Conservation (phyloP, 2,888 invertebrate species). For the Andrena bicolor region DNA sequence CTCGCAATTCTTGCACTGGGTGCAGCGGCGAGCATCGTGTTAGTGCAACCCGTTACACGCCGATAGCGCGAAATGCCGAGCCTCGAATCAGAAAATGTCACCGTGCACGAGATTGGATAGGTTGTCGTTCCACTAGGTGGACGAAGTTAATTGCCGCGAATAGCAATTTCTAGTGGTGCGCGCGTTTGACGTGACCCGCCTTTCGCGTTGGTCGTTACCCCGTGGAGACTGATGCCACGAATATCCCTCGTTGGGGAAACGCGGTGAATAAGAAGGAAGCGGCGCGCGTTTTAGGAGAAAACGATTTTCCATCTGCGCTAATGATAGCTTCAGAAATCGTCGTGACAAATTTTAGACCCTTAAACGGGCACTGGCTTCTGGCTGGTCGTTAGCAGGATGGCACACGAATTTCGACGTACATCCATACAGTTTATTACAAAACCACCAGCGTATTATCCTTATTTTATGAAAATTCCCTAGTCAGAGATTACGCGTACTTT, state of each 20-base stretch:
- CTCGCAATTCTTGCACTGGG: neutral
- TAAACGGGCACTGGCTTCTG: slow-evolving; percentile 17
- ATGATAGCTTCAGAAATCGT: slow-evolving; percentile 25
- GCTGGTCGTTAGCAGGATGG: neutral
- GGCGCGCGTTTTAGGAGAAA: slow-evolving; percentile 1
- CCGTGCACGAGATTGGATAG: slow-evolving; percentile 54
- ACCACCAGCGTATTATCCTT: too few species aligned
- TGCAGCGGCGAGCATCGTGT: neutral
- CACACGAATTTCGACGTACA: neutral
- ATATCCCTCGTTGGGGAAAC: slow-evolving; percentile 28
- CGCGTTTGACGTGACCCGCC: slow-evolving; percentile 32
- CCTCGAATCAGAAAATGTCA: slow-evolving; percentile 55
- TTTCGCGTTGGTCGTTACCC: slow-evolving; percentile 46
- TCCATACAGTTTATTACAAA: too few species aligned
- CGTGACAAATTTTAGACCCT: slow-evolving; percentile 6
- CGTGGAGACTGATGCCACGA: neutral
- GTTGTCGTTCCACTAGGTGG: slow-evolving; percentile 52
- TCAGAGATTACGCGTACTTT: too few species aligned
- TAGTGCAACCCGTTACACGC: slow-evolving; percentile 32
- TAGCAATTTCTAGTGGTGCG: slow-evolving; percentile 56
- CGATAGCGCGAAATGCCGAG: slow-evolving; percentile 38
- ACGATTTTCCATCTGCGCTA: slow-evolving; percentile 27
- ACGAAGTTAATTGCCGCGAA: slow-evolving; percentile 64
- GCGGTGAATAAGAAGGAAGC: slow-evolving; percentile 11
- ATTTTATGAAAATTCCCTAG: too few species aligned